These are phyloP conservation scores for Siphamia tubifer DNA, from an alignment of 2,113 vertebrate genomes.

Conservation along the genomic window DNA sequence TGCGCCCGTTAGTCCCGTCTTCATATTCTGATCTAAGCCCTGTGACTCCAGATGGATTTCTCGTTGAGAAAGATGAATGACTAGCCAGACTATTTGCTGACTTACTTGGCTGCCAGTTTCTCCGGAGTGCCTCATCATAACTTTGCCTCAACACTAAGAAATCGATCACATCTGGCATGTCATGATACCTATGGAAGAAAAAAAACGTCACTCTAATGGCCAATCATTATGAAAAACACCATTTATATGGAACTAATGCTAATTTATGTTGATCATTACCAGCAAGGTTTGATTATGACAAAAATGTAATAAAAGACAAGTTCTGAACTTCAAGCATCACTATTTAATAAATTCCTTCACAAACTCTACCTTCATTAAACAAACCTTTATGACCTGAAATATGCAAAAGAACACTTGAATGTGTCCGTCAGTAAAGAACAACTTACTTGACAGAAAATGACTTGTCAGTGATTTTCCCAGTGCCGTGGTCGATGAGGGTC, in stretches of 20 bases:
- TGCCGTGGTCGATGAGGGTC: conserved; percentile 91
- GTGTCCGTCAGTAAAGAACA: neutral
- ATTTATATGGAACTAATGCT: neutral
- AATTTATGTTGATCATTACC: neutral
- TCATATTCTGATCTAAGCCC: too few species aligned
- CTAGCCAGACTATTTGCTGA: too few species aligned
- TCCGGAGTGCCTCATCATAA: conserved; percentile 91
- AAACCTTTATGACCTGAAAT: too few species aligned
- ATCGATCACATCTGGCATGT: conserved; percentile 98
- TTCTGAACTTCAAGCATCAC: neutral
- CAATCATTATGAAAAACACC: neutral
- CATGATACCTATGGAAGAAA: conserved; percentile 86
- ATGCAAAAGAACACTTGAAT: neutral
- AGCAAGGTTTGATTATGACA: too few species aligned
- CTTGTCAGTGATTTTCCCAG: conserved; percentile 88
- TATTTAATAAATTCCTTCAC: too few species aligned
- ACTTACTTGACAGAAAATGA: conserved; percentile 95
- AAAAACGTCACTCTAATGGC: neutral
- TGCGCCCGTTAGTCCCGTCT: too few species aligned
- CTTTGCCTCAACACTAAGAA: conserved; percentile 95
- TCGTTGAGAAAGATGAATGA: too few species aligned
- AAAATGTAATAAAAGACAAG: too few species aligned
- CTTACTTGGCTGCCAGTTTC: conserved; percentile 92
- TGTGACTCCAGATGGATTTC: too few species aligned
- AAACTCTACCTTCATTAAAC: too few species aligned